Base-by-base conservation (phyloP, 2,888 invertebrate species). In the Neocrepidodera transversa region DNA sequence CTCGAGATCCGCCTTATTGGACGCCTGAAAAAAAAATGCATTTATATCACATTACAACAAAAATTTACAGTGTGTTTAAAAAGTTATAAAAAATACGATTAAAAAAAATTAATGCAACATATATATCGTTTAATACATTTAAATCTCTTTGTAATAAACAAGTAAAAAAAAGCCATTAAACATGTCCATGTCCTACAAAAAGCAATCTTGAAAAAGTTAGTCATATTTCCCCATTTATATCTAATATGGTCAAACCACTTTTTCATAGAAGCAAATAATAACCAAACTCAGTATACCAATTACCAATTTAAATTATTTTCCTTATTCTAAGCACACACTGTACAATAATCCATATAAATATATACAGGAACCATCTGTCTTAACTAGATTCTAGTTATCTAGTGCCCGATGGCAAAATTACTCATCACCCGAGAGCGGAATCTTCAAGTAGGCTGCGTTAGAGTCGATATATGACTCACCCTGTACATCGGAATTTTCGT, bases 141-240 rank as follows among this genome's bases (percentile, higher is more conserved):
- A 28, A 42, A 16, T n/a, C 30, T 42, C 30, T 36, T 50, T 52
- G 42, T 52, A 40, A 42, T 42, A n/a, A 13, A 49, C 13, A 49
- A 26, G 26, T 10, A 45, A 45, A 48, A 48, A 48, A 48, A 55
- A 13, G 43, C 20, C 26, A 53, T 45, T n/a, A n/a, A n/a, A 17
- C 40, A 56, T 63, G 65, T 65, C 65, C 65, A 63, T 65, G 65
- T 65, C 61, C 65, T 63, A 65, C 61, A 59, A 65, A 64, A 65
- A 53, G 53, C 52, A 61, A 63, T 55, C 65, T 62, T 65, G 65
- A 62, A 62, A 52, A 60, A 58, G 58, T 61, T 65, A 63, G 63
- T 65, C 63, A 65, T 63, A 65, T 63, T 65, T 63, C n/a, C 63
- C 58, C 63, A 63, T 63, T 59, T 65, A 54, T 14, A 58, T 45